A percentile compares a stretch with the other conserved stretches of the same genome.
These are phyloP conservation scores for Eupithecia inturbata DNA, from an alignment of 2,888 invertebrate species.

Conservation along the genomic window DNA sequence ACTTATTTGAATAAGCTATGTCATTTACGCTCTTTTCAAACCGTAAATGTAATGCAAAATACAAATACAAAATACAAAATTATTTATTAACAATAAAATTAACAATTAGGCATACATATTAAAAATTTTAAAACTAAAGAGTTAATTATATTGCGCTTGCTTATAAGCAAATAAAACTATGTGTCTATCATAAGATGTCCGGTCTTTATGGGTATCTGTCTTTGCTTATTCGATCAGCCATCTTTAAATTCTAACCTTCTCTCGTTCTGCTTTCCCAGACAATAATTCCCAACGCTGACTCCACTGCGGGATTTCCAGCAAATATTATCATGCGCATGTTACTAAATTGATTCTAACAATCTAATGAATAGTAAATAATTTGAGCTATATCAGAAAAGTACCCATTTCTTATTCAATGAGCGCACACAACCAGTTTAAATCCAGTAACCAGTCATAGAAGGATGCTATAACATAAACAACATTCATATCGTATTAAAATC, in stretches of 20 bases:
- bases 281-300: constrained; percentile 12
- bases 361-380: constrained; percentile 20
- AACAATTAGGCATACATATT: no score
- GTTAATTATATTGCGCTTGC: no score
- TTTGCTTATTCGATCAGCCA: not conserved
- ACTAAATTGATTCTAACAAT: constrained; percentile 15
- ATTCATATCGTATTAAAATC: not conserved
- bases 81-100: no score
- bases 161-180: not conserved
- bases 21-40: not conserved
- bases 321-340: constrained; percentile 13
- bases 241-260: constrained; percentile 1
- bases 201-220: not conserved
- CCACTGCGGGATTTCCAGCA: constrained; percentile 15
- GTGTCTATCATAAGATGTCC: not conserved
- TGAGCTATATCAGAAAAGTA: not conserved
- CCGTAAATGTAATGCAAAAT: no score
- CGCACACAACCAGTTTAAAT: not conserved
- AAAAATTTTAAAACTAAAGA: no score
- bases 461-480: not conserved
- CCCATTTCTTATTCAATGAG: constrained; percentile 15
- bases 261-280: constrained; percentile 8
- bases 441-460: not conserved
- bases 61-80: no score
- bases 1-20: not conserved